Conservation (phyloP, 2,797 vertebrate species). For the Pitangus sulphuratus region DNA sequence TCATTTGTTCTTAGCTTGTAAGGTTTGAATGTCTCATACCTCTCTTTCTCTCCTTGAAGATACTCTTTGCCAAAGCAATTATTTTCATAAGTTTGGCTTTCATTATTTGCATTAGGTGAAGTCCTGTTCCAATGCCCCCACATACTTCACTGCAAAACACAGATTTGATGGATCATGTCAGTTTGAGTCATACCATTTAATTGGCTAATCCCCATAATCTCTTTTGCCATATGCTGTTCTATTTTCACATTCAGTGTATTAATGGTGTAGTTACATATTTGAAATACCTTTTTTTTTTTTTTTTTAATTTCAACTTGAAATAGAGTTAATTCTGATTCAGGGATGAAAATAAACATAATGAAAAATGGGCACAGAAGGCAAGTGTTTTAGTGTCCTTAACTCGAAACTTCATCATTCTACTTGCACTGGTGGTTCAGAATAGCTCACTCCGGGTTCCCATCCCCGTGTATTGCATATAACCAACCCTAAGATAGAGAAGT, state of each 20-base stretch:
- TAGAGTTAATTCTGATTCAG: neutral
- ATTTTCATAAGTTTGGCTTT: neutral
- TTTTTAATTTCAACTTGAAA: neutral
- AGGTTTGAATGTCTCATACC: neutral
- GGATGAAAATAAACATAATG: neutral
- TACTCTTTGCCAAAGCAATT: neutral
- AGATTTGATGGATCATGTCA: constrained; percentile 70
- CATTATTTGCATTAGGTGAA: neutral
- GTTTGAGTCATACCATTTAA: constrained; percentile 80
- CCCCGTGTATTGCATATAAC: neutral
- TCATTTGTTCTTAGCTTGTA: neutral
- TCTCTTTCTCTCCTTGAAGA: neutral
- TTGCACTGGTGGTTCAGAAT: neutral
- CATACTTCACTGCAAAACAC: neutral
- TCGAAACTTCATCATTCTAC: neutral
- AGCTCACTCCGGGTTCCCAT: neutral
- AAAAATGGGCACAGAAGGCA: neutral
- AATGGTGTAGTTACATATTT: neutral
- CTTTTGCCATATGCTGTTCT: constrained; percentile 84
- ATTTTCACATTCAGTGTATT: constrained; percentile 64
- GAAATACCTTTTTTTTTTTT: neutral
- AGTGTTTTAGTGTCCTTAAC: neutral
- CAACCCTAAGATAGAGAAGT: neutral
- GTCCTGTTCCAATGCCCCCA: neutral
- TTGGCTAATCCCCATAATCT: constrained; percentile 86